Base-by-base conservation (phyloP, 2,113 vertebrate genomes). In the Paradoxurus hermaphroditus region DNA sequence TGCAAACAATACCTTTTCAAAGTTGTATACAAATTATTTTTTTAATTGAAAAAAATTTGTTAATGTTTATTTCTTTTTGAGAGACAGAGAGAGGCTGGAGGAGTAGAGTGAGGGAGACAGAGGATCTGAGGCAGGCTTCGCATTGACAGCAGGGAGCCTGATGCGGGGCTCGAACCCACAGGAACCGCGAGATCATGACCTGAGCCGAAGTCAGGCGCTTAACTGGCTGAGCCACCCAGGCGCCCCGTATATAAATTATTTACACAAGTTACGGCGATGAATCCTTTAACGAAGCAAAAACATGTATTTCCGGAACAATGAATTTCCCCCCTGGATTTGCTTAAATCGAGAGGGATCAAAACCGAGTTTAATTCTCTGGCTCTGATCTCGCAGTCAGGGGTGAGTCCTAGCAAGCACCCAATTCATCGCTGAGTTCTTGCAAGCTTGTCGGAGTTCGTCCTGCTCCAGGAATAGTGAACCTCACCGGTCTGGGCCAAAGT, bases 161-260 rank as follows among this genome's bases (percentile, higher is more conserved):
- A n/a, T n/a, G n/a, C n/a, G n/a, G n/a, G n/a, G n/a, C n/a, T n/a
- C n/a, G n/a, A n/a, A n/a, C n/a, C n/a, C n/a, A n/a, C n/a, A n/a
- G n/a, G n/a, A n/a, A n/a, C n/a, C n/a, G n/a, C n/a, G n/a, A n/a
- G n/a, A n/a, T n/a, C n/a, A n/a, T n/a, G n/a, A n/a, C n/a, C n/a
- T n/a, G n/a, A n/a, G n/a, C n/a, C n/a, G n/a, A n/a, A n/a, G n/a
- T n/a, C n/a, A n/a, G n/a, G n/a, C n/a, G n/a, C n/a, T n/a, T n/a
- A n/a, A n/a, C n/a, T n/a, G n/a, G n/a, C n/a, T n/a, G n/a, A n/a
- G n/a, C n/a, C n/a, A n/a, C n/a, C n/a, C n/a, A n/a, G n/a, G n/a
- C n/a, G n/a, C n/a, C n/a, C n/a, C n/a, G n/a, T n/a, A n/a, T 70
- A 46, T 89, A 77, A 65, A 56, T 56, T 90, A 90, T 63, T 94